Conservation (phyloP, 2,113 vertebrate species). For the Ceyx cyanopectus region DNA sequence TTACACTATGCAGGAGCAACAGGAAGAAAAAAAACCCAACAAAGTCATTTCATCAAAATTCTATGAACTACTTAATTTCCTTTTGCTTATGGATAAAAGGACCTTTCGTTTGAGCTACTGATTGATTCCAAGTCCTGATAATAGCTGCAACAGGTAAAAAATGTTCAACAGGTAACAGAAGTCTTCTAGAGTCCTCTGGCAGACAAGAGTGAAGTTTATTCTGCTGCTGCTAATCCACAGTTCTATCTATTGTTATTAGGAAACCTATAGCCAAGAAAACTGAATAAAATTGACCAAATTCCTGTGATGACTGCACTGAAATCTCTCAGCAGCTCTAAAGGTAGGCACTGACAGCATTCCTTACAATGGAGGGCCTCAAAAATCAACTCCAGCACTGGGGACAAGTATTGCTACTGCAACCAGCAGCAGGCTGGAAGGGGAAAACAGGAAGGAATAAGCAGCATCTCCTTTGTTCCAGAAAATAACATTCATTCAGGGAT, state of each 20-base stretch:
- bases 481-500: neutral
- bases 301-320: neutral
- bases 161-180: neutral
- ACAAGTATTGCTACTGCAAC: neutral
- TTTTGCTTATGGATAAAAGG: neutral
- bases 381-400: neutral
- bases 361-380: neutral
- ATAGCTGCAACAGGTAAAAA: neutral
- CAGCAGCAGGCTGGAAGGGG: neutral
- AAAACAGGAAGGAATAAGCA: neutral
- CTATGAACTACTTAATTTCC: neutral
- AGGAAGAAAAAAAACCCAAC: neutral
- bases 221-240: neutral
- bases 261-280: slow-evolving; percentile 23
- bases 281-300: slow-evolving; percentile 29
- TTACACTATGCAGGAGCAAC: neutral
- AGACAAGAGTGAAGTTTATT: neutral
- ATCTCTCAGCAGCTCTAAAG: neutral
- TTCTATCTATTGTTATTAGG: neutral
- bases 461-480: neutral
- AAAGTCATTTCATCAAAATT: neutral
- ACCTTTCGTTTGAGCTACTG: neutral
- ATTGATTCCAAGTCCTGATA: neutral
- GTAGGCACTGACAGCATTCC: neutral
- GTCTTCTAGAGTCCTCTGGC: neutral